Evolutionary conservation across 1,140 invertebrate species (phyloP).

Genomic region (Leptopilina boulardi): DNA sequence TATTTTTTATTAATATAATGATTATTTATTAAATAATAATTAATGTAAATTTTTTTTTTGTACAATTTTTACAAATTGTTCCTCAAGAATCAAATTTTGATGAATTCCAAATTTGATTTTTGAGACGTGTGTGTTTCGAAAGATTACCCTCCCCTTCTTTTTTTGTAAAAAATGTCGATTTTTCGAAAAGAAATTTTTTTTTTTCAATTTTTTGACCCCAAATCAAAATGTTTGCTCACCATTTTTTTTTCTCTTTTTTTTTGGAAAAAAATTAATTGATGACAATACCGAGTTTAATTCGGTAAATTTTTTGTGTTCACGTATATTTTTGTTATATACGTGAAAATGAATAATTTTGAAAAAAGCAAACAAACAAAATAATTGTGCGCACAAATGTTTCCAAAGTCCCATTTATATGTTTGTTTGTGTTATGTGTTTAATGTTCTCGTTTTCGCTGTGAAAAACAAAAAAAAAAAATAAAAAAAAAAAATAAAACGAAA

Average conservation of each 20-base stretch:
- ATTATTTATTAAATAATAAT: neutral
- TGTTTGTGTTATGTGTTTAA: slow-evolving; percentile 20
- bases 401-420: slow-evolving; percentile 27
- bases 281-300: slow-evolving; percentile 16
- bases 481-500: too few relatives aligned
- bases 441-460: slow-evolving; percentile 8
- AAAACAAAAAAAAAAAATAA: too few relatives aligned
- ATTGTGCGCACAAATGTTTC: slow-evolving; percentile 15
- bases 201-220: neutral
- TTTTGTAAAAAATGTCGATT: neutral
- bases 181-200: slow-evolving; percentile 8
- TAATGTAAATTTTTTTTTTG: too few relatives aligned
- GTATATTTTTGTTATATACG: too few relatives aligned
- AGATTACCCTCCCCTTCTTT: too few relatives aligned
- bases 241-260: neutral
- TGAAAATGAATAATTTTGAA: too few relatives aligned
- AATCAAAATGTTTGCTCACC: neutral
- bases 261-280: slow-evolving; percentile 19
- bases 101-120: slow-evolving; percentile 1
- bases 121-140: too few relatives aligned
- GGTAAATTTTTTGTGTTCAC: slow-evolving; percentile 1
- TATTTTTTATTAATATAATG: too few relatives aligned
- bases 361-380: neutral
- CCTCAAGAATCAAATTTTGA: neutral
- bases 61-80: neutral